Evolutionary conservation across 2,113 vertebrate genomes (phyloP), one percentile per base, ranked within the genome.

Genomic region (Hirundichthys speculiger): DNA sequence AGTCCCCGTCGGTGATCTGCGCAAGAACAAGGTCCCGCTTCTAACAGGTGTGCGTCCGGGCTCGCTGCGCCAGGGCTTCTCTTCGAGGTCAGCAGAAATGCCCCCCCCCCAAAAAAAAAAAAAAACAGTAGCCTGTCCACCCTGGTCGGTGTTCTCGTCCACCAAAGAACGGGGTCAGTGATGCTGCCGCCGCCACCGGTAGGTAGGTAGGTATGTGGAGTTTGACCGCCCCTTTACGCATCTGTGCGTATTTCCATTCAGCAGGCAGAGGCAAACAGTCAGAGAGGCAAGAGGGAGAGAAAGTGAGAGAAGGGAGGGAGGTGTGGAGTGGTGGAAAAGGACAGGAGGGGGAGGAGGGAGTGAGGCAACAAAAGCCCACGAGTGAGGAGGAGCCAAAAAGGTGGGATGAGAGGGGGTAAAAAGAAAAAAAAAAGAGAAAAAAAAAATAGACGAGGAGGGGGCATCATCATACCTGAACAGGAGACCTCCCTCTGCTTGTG

Each of bases 381-480:
- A 80, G 74, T 78, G 78, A 84, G 85, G 71, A 79, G 69, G 77
- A 91, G 86, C 91, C 88, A 91, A 55, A 71, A 79, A 53, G 71
- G 67, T 59, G 77, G 77, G 54, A 74, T 64, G 58, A 71, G 67
- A 69, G 64, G 73, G 5, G 16, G 7, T 6, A n/a, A n/a, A 51
- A 60, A 30, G 51, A 45, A 47, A 46, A 73, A 80, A 30, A 27
- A 55, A 77, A 77, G 57, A 77, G 49, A 50, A 66, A 52, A 73
- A n/a, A 10, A 20, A 19, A 24, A 39, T 18, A 58, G 10, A 34
- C 13, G 34, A 79, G 63, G 65, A 61, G 73, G 71, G 70, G 64
- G 77, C 61, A 79, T 87, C 89, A 90, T 88, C 86, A 88, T 90
- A 91, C 91, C 91, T 93, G 92, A 90, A 88, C 89, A 86, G 88